phyloP scores from a whole-genome alignment of 2,888 invertebrate genomes.

The Villa cingulata region DNA sequence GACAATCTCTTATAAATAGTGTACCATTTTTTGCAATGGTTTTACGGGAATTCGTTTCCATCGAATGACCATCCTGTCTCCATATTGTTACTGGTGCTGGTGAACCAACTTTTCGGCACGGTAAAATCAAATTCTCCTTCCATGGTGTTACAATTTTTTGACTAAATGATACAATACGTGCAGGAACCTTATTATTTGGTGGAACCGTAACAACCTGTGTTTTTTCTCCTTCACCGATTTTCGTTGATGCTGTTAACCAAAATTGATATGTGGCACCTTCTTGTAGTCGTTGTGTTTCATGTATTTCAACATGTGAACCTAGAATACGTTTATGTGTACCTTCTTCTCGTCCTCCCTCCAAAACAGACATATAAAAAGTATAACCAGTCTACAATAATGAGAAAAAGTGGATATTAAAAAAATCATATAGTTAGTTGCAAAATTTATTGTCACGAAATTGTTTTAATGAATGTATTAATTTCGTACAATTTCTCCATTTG shows the following conservation, averaged over 20 bases:
- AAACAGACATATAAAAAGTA: conserved; percentile 67
- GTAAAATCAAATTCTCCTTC: conserved; percentile 72
- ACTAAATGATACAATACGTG: conserved; percentile 79
- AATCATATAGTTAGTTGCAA: background rate
- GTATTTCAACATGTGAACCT: conserved; percentile 53
- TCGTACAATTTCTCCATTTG: conserved; percentile 65
- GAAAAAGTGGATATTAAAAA: background rate
- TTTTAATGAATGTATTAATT: too few species aligned
- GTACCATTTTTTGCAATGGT: conserved; percentile 57
- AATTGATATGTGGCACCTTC: conserved; percentile 61
- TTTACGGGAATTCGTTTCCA: conserved; percentile 56
- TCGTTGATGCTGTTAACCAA: conserved; percentile 62
- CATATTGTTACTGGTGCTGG: conserved; percentile 65
- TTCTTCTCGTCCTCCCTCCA: conserved; percentile 64
- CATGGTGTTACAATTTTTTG: conserved; percentile 65
- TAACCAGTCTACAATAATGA: conserved; percentile 44
- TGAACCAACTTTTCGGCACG: conserved; percentile 73
- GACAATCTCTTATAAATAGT: conserved; percentile 57
- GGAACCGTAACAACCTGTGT: conserved; percentile 63
- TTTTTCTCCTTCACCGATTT: conserved; percentile 70
- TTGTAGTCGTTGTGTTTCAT: conserved; percentile 56
- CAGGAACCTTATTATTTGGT: conserved; percentile 68
- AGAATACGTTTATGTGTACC: conserved; percentile 63
- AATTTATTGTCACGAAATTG: too few species aligned
- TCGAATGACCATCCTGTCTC: conserved; percentile 60